These are phyloP conservation scores for Stegastes partitus DNA, from an alignment of 2,113 vertebrate genomes.

Conservation along the genomic window DNA sequence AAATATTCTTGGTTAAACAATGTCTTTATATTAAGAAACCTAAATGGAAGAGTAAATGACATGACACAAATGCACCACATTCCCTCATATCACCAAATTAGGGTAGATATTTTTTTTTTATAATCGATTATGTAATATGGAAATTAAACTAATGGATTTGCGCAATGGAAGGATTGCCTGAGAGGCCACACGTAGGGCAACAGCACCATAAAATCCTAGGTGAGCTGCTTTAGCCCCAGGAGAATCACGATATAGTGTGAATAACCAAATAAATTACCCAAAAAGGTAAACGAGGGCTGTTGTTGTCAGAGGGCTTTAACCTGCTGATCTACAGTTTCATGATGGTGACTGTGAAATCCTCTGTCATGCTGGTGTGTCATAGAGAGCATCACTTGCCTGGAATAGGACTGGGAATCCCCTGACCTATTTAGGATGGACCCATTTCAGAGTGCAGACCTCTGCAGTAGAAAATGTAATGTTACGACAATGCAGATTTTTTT, in stretches of 20 bases:
- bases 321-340: background rate
- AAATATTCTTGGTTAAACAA: too few species aligned
- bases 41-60: too few species aligned
- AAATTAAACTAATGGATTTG: too few species aligned
- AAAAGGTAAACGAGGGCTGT: slow-evolving; percentile 15
- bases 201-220: accelerated
- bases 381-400: slow-evolving; percentile 40
- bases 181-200: background rate
- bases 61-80: too few species aligned
- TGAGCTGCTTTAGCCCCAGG: background rate
- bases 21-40: too few species aligned
- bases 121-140: too few species aligned
- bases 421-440: slow-evolving; percentile 31
- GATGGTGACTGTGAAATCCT: background rate
- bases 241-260: slow-evolving; percentile 64
- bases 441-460: slow-evolving; percentile 5
- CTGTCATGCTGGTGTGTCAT: slow-evolving; percentile 32
- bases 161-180: background rate
- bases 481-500: slow-evolving; percentile 10
- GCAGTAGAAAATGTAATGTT: slow-evolving; percentile 18
- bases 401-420: slow-evolving; percentile 70
- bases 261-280: slow-evolving; percentile 29
- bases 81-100: too few species aligned
- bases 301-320: background rate
- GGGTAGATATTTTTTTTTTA: too few species aligned